Conservation (phyloP, 2,888 invertebrate genomes). For the Bugula neritina region DNA sequence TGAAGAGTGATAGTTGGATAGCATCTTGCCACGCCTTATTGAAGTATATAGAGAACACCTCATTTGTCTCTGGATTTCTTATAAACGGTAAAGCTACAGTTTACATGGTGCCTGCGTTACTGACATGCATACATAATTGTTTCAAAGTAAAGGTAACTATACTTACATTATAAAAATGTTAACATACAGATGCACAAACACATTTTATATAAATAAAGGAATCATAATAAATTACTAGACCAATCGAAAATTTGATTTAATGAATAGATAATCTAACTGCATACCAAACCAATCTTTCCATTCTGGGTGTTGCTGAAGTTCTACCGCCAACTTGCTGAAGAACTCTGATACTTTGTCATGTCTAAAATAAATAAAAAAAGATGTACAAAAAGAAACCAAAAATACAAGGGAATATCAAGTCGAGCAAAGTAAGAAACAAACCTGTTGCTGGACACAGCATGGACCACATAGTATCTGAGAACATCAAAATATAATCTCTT, state of each 20-base stretch:
- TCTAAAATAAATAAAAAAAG: neutral
- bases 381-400: neutral
- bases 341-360: conserved; percentile 82
- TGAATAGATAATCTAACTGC: too few relatives aligned
- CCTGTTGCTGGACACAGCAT: conserved; percentile 69
- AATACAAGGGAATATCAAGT: too few relatives aligned
- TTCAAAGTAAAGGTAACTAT: too few relatives aligned
- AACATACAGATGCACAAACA: too few relatives aligned
- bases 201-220: too few relatives aligned
- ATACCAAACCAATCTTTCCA: conserved; percentile 99
- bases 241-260: too few relatives aligned
- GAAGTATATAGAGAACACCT: conserved; percentile 79
- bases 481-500: conserved; percentile 57
- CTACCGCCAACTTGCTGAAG: conserved; percentile 76
- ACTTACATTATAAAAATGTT: too few relatives aligned
- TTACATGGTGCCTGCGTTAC: too few relatives aligned
- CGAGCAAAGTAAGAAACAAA: too few relatives aligned
- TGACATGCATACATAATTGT: too few relatives aligned
- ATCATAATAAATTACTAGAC: too few relatives aligned
- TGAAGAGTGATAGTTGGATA: conserved; percentile 79
- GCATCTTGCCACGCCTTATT: conserved; percentile 93
- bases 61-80: conserved; percentile 83
- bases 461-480: conserved; percentile 81
- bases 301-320: conserved; percentile 79
- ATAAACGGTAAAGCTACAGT: conserved; percentile 81